phyloP scores from a whole-genome alignment of 2,797 vertebrate genomes.

The Eospalax fontanierii region DNA sequence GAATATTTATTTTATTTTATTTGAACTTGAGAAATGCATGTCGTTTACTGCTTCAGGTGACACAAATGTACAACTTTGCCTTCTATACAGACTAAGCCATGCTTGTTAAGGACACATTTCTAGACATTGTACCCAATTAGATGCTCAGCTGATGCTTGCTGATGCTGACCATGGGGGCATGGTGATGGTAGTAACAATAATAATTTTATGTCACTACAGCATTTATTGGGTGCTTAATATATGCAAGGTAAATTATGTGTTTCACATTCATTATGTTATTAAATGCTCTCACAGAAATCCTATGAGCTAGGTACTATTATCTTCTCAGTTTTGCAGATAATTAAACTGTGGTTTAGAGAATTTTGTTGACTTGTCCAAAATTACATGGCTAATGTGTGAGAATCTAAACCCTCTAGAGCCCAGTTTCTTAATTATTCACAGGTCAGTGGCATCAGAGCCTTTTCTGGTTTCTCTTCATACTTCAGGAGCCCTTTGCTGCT shows the following conservation, averaged over 20 bases:
- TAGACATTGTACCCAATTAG: neutral
- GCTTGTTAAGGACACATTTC: neutral
- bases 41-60: neutral
- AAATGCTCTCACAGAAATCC: constrained; percentile 54
- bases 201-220: constrained; percentile 62
- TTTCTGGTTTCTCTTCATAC: neutral
- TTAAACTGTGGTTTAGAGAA: constrained; percentile 55
- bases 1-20: constrained; percentile 15
- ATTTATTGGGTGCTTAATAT: constrained; percentile 26
- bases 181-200: constrained; percentile 11
- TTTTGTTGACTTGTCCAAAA: constrained; percentile 46
- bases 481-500: neutral
- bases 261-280: constrained; percentile 69
- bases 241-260: constrained; percentile 49
- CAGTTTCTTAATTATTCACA: constrained; percentile 20
- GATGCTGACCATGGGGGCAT: neutral
- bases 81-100: neutral
- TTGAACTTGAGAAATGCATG: constrained; percentile 41
- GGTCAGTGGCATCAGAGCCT: neutral
- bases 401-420: neutral
- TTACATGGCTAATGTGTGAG: constrained; percentile 16
- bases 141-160: neutral
- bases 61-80: neutral
- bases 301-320: constrained; percentile 42
- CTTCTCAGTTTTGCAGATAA: constrained; percentile 62